phyloP scores from a whole-genome alignment of 2,113 vertebrate species.

The Serranochromis macrocephalus region DNA sequence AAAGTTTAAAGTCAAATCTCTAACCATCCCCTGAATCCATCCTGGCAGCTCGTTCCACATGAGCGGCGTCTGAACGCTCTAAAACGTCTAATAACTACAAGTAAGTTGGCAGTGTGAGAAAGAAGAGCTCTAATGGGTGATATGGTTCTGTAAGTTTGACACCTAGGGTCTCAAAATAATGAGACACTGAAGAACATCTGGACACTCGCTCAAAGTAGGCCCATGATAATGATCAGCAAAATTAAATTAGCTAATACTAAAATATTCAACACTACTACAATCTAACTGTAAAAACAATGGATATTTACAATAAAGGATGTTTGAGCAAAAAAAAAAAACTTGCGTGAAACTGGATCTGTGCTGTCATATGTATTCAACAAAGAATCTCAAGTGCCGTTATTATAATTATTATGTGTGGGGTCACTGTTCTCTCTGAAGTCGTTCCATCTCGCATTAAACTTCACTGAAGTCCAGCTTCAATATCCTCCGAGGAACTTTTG shows the following conservation, averaged over 20 bases:
- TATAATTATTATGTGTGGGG: neutral
- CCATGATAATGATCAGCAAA: neutral
- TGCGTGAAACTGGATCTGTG: neutral
- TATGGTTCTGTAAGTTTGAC: rapidly evolving
- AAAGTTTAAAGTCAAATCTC: neutral
- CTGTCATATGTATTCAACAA: neutral
- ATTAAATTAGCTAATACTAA: neutral
- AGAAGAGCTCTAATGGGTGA: neutral
- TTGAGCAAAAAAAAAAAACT: neutral
- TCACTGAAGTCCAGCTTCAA: neutral
- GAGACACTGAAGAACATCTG: neutral
- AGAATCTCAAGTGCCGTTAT: neutral
- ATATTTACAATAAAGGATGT: neutral
- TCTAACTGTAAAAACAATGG: neutral
- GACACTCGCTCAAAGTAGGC: neutral
- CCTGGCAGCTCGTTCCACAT: neutral
- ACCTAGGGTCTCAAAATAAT: neutral
- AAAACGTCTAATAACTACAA: neutral
- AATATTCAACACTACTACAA: neutral
- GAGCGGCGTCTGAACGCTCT: rapidly evolving
- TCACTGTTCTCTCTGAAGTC: neutral
- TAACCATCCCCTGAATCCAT: neutral
- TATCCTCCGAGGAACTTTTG: rapidly evolving
- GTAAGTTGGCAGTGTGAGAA: neutral
- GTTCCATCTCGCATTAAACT: neutral